phyloP scores from a whole-genome alignment of 2,113 vertebrate species.

The Serilophus lunatus region DNA sequence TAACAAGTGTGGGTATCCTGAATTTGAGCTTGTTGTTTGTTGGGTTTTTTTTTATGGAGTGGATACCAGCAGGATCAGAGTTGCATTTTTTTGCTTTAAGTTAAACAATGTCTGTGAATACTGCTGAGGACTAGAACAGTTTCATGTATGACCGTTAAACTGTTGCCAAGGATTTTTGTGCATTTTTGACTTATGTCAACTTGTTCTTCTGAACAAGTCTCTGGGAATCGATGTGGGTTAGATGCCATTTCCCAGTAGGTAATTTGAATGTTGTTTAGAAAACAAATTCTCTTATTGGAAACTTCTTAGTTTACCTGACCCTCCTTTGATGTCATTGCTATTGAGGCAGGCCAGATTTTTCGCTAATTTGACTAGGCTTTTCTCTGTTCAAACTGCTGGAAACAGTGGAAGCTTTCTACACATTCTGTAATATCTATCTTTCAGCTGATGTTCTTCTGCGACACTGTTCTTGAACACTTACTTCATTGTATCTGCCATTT shows the following conservation, averaged over 20 bases:
- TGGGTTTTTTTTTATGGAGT: neutral
- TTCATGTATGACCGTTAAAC: neutral
- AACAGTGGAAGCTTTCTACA: neutral
- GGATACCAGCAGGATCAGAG: neutral
- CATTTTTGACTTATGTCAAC: neutral
- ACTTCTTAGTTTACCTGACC: neutral
- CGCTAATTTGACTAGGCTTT: neutral
- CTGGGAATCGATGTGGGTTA: neutral
- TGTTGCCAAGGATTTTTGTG: neutral
- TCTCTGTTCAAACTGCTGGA: neutral
- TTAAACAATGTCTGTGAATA: neutral
- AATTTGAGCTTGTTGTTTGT: neutral
- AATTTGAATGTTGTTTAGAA: neutral
- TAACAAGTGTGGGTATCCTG: neutral
- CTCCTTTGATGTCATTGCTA: neutral
- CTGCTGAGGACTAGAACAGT: neutral
- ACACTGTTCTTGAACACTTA: neutral
- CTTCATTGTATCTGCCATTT: neutral
- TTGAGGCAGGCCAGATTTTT: neutral
- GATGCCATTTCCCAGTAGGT: neutral
- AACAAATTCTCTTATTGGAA: neutral
- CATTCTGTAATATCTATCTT: neutral
- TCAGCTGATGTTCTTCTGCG: neutral
- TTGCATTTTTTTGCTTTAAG: neutral
- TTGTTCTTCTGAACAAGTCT: neutral